Evolutionary conservation across 1,140 invertebrate genomes (phyloP), one percentile per base, ranked within the genome.

Genomic region (Drosophila sp.): DNA sequence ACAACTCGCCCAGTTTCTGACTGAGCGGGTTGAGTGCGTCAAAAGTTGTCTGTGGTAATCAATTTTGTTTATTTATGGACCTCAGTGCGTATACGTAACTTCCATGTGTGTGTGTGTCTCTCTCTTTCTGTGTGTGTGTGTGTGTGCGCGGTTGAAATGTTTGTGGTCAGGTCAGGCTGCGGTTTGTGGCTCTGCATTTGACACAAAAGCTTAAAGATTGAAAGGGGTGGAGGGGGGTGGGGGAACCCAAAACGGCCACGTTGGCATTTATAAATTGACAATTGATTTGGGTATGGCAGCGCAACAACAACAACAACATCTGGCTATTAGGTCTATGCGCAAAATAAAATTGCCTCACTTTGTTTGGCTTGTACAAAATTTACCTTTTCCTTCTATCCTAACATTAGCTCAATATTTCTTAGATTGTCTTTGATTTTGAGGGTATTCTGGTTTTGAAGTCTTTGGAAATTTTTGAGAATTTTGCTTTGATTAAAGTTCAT

Each of bases 51-150:
- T 86, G 83, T 72, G 83, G 83, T 83, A 86, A 86, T 86, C 83
- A 86, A 86, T 86, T 86, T 86, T 86, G 83, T 79, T 86, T 86
- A 86, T 86, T 86, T 86, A 86, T 87, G 83, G 76, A 80, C 72
- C 69, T 54, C 41, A 35, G 32, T 58, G 56, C 40, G 44, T 50
- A 50, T 50, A 17, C 38, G 35, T 62, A 25, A 38, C 35, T 38
- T 5, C 7, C 8, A 35, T 38, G 61, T 69, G 38, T 60, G 60
- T 32, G 11, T 35, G 60, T 74, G 60, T 72, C 41, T 33, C 32
- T 67, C 41, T 56, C 41, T 55, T 60, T 81, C 33, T 78, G 63
- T 72, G 47, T 69, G 29, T 17, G 35, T 63, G n/a, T n/a, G n/a
- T n/a, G 55, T 61, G 30, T 56, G 11, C 61, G 54, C 27, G 63